Base-by-base conservation (phyloP, 1,140 invertebrate genomes). In the Platorchestia sp. region DNA sequence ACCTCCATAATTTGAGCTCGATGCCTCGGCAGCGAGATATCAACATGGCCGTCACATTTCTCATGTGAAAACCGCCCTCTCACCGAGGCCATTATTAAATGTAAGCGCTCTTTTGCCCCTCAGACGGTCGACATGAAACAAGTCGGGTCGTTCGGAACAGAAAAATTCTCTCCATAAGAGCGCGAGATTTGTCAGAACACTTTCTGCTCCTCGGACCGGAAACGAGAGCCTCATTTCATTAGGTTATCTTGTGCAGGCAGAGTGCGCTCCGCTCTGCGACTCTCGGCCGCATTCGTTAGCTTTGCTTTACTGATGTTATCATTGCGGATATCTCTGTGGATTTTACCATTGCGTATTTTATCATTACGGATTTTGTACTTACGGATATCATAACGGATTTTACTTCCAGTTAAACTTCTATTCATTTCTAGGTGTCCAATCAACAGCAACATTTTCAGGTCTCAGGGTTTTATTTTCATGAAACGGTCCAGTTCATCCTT, bases 131-230 rank as follows among this genome's bases (percentile, higher is more conserved):
- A 75, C 59, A 75, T 75, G 27, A 75, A 75, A 75, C 59, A 75
- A 75, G 59, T 75, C 59, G 59, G 27, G 59, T 75, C 27, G 59
- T 75, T 75, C 59, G 27, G 10, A 75, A 75, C 59, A 75, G 59
- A 75, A 75, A 75, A 75, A 75, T 75, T 75, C 59, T 75, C 59
- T 75, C 59, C 36, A 75, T 75, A 75, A 75, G 59, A 75, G 59
- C 27, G 27, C 59, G 59, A 51, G 59, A 75, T 75, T 75, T 75
- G 59, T 75, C 27, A 75, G 27, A 75, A 27, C 59, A 36, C 59
- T 75, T 75, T 75, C 59, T 75, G 59, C 59, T 75, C 27, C 59
- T 75, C 59, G 59, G 59, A 36, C 59, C 59, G 59, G 59, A 75
- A 75, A 75, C 59, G 59, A 75, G 14, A 75, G 59, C 27, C 59